Percentiles rank a stretch among this genome's conserved stretches.
Evolutionary conservation across 1,140 invertebrate species (phyloP).

Genomic region (Rhizoglyphus robini): DNA sequence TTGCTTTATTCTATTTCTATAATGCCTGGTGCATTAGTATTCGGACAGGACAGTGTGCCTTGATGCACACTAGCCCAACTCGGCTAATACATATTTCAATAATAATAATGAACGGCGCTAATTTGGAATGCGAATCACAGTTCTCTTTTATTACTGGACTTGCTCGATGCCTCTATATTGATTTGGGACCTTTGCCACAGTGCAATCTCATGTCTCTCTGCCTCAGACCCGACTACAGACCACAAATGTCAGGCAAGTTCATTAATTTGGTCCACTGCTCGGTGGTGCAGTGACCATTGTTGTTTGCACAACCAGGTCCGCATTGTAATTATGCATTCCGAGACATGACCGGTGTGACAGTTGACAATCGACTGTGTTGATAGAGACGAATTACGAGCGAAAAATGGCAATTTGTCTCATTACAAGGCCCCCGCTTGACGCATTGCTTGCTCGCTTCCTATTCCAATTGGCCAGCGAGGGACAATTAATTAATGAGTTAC

Average conservation of each 20-base stretch:
- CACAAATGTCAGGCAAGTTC: background rate
- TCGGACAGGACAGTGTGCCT: background rate
- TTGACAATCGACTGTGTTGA: constrained; percentile 14
- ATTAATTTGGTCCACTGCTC: too few relatives aligned
- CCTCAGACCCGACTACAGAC: background rate
- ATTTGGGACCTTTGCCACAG: background rate
- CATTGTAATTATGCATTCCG: background rate
- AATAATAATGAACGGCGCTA: background rate
- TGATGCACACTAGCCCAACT: background rate
- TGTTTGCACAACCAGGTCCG: too few relatives aligned
- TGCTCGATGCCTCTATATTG: constrained; percentile 2
- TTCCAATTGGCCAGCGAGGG: background rate
- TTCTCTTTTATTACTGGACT: background rate
- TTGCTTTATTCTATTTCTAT: constrained; percentile 3
- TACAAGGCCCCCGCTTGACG: too few relatives aligned
- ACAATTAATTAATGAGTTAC: background rate
- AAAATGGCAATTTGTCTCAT: background rate
- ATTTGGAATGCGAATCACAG: constrained; percentile 17
- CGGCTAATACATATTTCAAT: background rate
- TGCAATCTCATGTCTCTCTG: background rate
- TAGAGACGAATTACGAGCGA: constrained; percentile 12
- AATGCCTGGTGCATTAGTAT: background rate
- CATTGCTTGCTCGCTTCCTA: background rate
- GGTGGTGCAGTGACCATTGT: too few relatives aligned
- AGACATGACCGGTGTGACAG: background rate